Conservation (phyloP, 1,140 invertebrate species). For the Zaprionus africanus region DNA sequence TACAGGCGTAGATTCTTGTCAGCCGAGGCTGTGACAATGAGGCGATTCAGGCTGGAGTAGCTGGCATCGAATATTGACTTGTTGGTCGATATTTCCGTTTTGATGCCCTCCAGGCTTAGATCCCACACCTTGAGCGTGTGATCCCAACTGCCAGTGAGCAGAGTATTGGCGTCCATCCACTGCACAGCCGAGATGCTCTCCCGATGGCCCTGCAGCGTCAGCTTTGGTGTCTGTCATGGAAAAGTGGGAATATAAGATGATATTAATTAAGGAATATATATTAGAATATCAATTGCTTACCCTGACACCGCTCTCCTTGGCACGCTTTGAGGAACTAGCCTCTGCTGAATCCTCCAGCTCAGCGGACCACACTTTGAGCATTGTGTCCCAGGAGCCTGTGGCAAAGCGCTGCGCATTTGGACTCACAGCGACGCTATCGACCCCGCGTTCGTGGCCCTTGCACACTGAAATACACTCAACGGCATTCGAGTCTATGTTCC, state of each 20-base stretch:
- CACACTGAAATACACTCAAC: constrained; percentile 92
- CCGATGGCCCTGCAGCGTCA: constrained; percentile 96
- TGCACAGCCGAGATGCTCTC: constrained; percentile 94
- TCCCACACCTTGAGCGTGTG: constrained; percentile 98
- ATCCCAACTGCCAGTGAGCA: constrained; percentile 96
- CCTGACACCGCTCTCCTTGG: constrained; percentile 85
- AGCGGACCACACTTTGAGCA: constrained; percentile 91
- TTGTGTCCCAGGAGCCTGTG: constrained; percentile 96
- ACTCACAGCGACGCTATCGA: constrained; percentile 93
- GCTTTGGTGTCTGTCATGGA: constrained; percentile 89
- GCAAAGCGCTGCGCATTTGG: constrained; percentile 89
- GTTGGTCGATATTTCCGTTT: constrained; percentile 92
- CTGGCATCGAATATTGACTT: constrained; percentile 95
- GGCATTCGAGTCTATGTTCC: constrained; percentile 91
- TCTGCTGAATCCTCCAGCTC: constrained; percentile 84
- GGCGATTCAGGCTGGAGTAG: constrained; percentile 91
- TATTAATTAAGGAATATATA: not conserved
- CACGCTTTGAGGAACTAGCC: constrained; percentile 62
- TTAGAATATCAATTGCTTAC: constrained; percentile 69
- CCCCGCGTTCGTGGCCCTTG: constrained; percentile 94
- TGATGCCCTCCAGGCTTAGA: constrained; percentile 92
- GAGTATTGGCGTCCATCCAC: constrained; percentile 91
- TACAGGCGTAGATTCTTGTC: constrained; percentile 96
- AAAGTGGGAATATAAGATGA: not conserved
- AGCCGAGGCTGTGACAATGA: constrained; percentile 93